Evolutionary conservation across 2,797 vertebrate species (phyloP), one percentile per base, ranked within the genome.

Genomic region (Meriones psammophilus): DNA sequence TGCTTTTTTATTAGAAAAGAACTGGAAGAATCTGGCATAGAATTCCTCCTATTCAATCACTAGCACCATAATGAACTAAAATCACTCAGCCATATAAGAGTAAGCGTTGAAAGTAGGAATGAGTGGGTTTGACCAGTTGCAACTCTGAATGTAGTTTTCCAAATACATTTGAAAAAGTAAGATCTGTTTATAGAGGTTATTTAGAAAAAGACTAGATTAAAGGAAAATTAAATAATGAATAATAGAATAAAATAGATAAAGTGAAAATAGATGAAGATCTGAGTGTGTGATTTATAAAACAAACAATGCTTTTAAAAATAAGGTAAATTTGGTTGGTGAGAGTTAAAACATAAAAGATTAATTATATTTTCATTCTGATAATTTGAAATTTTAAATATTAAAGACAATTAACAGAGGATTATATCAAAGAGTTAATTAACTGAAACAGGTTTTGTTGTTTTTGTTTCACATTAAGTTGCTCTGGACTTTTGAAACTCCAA

Each of bases 351-450:
- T 71, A 77, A 89, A 92, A 78, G 33, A 64, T 17, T 77, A 95
- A 14, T 89, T 92, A 2, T 26, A 78, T 77, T 78, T 91, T 91
- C 56, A 58, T 42, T 94, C 30, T 18, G 10, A 81, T 77, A 79
- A 95, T 81, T 77, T 92, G 8, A 64, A 95, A 56, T 15, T 94
- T 62, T 14, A 58, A 89, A 36, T 81, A 77, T n/a, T 68, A 92
- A 97, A 83, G 28, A 68, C 22, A 93, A 36, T 74, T 94, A 92
- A 68, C 20, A 84, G 54, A 92, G 89, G 42, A 71, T 18, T 73
- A 50, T 86, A 24, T n/a, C 17, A 64, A 76, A 93, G 33, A 56
- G 33, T 89, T 71, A 64, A 71, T 18, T 71, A 69, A 56, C 12
- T 62, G 3, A 64, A 50, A 85, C 36, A 96, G 24, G 62, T 50